phyloP scores from a whole-genome alignment of 2,113 vertebrate genomes.

The Mus spicilegus region DNA sequence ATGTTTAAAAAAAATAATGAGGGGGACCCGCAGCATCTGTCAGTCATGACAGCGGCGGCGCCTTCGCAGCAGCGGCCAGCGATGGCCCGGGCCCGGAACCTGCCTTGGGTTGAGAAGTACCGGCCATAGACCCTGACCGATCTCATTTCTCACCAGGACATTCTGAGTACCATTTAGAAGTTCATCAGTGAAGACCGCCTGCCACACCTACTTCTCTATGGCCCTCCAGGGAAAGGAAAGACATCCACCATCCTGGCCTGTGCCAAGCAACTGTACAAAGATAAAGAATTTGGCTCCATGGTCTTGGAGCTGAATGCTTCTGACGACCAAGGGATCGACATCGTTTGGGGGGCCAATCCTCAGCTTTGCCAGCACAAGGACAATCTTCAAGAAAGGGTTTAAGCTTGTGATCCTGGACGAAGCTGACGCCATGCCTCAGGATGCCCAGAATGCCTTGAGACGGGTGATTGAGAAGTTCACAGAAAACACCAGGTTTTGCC shows the following conservation, averaged over 20 bases:
- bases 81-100: no score
- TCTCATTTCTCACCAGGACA: constrained; percentile 96
- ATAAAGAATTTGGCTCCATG: constrained; percentile 96
- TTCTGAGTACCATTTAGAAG: constrained; percentile 94
- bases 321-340: constrained; percentile 96
- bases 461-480: constrained; percentile 99
- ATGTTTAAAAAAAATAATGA: no score
- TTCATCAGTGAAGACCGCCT: constrained; percentile 96
- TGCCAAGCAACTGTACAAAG: constrained; percentile 94
- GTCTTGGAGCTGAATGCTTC: constrained; percentile 99
- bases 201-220: constrained; percentile 97
- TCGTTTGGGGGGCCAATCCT: constrained; percentile 95
- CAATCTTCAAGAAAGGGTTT: constrained; percentile 99
- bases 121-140: constrained; percentile 94
- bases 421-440: constrained; percentile 98
- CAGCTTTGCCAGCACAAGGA: constrained; percentile 97
- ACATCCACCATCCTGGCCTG: constrained; percentile 97
- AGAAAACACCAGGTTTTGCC: constrained; percentile 97
- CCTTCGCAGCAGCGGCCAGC: no score
- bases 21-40: no score
- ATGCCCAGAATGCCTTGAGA: constrained; percentile 97
- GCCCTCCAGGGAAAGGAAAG: constrained; percentile 97
- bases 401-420: constrained; percentile 99
- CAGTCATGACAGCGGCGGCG: no score
- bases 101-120: constrained; percentile 95